Base-by-base conservation (phyloP, 2,113 vertebrate genomes). In the Mirza zaza region DNA sequence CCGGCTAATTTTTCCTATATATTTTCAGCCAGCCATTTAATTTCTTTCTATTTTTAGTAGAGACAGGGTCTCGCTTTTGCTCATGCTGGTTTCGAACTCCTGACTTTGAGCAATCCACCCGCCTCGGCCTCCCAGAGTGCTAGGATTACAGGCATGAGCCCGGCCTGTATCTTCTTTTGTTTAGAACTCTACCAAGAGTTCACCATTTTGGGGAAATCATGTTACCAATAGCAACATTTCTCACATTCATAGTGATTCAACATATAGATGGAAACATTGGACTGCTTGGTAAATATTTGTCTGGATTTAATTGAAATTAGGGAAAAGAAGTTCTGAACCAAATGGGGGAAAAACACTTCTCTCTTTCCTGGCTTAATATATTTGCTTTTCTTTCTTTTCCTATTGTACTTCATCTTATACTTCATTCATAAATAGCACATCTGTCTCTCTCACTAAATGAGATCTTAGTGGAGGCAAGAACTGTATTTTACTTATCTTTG, bases 241-340 rank as follows among this genome's bases (percentile, higher is more conserved):
- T 85, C 90, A 65, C 27, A 75, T 93, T 71, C 20, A 59, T 50
- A 84, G 48, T 88, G 67, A 85, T 82, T 92, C 59, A 85, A 2
- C 52, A 50, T 88, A 75, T 45, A 39, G 50, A 32, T 91, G 17
- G 68, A 90, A 92, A 92, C 80, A 50, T 83, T 4, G 90, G 42
- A 95, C 23, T 77, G 18, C 48, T 93, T 45, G 77, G 52, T 84
- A 95, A 94, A 92, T 95, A 52, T 45, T 87, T 94, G 65, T 89
- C 80, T 92, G 36, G 65, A 75, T 90, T 88, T 97, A 71, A 71
- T 61, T 92, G 87, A 93, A 96, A 84, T 80, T 68, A 57, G n/a
- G 61, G 59, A 65, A n/a, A 68, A 52, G 48, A 82, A 25, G 1
- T 20, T 77, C 52, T 57, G 86, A 95, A 76, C 13, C 52, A 71